Base-by-base conservation (phyloP, 2,797 vertebrate genomes). In the Oreortyx pictus region DNA sequence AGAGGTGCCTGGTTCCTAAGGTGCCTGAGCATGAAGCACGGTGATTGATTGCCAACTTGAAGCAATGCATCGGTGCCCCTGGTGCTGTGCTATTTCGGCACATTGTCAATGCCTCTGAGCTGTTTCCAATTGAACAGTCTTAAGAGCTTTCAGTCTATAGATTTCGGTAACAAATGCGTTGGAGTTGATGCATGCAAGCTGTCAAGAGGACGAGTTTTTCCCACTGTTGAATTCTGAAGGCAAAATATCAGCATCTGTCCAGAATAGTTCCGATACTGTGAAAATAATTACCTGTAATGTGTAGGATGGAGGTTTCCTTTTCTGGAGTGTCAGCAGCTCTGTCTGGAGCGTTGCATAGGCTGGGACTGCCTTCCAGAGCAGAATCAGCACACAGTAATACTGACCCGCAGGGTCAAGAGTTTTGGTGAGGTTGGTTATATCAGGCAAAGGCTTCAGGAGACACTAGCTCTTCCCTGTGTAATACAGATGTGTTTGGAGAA, bases 401-500 rank as follows among this genome's bases (percentile, higher is more conserved):
- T 19, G 9, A 9, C 11, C 1, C 33, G 3, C 3, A 11, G 24
- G 24, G 8, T 6, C 23, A 22, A 52, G 44, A 59, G 25, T 1
- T 27, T 73, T 0, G 0, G 4, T 11, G 56, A 31, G 14, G 16
- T 50, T 1, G 0, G 8, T 31, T 57, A 4, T 7, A 18, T n/a
- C 14, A 9, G 18, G 2, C 46, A 29, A 9, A 71, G 46, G 35
- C 68, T 76, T 60, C 16, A 14, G 35, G 54, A 59, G 49, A 12
- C 46, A 43, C 5, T 4, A 7, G 13, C 19, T 39, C 49, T 41
- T 75, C 18, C 47, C 27, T 19, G 13, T 56, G n/a, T 14, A 6
- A 11, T 9, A 6, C 1, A 1, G 0, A 3, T 39, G 7, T 61
- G 54, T 66, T 41, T n/a, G 24, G 47, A 50, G 43, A 33, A 44